phyloP scores from a whole-genome alignment of 2,113 vertebrate species.

The Manacus vitellinus region DNA sequence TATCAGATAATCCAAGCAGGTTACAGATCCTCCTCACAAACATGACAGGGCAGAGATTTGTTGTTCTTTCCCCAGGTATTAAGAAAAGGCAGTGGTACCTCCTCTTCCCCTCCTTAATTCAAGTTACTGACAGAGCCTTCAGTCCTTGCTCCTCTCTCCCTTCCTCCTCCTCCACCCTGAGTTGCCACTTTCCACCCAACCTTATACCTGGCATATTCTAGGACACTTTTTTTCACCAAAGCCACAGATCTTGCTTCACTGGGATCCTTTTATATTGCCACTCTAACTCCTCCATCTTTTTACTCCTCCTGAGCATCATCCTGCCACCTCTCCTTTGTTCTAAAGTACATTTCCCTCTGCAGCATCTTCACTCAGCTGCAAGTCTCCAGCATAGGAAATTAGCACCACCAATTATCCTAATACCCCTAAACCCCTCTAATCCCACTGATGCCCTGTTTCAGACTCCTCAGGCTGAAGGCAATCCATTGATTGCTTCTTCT shows the following conservation, averaged over 20 bases:
- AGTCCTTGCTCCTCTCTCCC: background rate
- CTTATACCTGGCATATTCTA: background rate
- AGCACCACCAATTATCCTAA: conserved; percentile 20
- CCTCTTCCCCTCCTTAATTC: background rate
- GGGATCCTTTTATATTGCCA: background rate
- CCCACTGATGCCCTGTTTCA: background rate
- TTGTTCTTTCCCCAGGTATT: background rate
- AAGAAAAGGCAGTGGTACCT: background rate
- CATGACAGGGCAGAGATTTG: background rate
- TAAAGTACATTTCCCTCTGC: background rate
- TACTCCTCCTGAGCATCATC: background rate
- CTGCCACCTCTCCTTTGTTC: background rate
- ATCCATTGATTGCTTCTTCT: background rate
- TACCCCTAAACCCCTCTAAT: conserved; percentile 1
- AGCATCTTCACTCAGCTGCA: background rate
- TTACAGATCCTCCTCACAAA: background rate
- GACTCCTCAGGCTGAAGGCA: background rate
- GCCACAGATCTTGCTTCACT: background rate
- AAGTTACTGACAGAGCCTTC: background rate
- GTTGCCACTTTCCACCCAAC: background rate
- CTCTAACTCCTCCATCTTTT: background rate
- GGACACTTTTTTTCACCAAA: background rate
- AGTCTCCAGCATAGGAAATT: conserved; percentile 12
- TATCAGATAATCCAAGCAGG: background rate
- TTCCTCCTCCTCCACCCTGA: background rate